These are phyloP conservation scores for western clawed frog (Xenopus tropicalis) DNA, from an alignment of 2,113 vertebrate species.

Conservation along the genomic window UCB_Xtro_10.0 CM004446.2:4106501-4107000, in stretches of 20 bases:
- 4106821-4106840: slow-evolving; percentile 54
- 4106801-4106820: slow-evolving; percentile 54
- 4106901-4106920: slow-evolving; percentile 83
- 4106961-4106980: slow-evolving; percentile 89
- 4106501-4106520: slow-evolving; percentile 87
- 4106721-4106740: too few species aligned
- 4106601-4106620: slow-evolving; percentile 69
- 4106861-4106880: slow-evolving; percentile 99
- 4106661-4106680: background rate
- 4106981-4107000: slow-evolving; percentile 85
- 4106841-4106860: background rate
- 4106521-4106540: slow-evolving; percentile 87
- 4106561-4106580: slow-evolving; percentile 84
- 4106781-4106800: slow-evolving; percentile 79
- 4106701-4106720: too few species aligned
- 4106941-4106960: slow-evolving; percentile 72
- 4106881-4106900: slow-evolving; percentile 88
- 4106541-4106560: slow-evolving; percentile 86
- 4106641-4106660: background rate
- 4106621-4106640: background rate
- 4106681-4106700: background rate
- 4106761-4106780: slow-evolving; percentile 67
- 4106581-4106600: slow-evolving; percentile 83
- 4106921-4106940: slow-evolving; percentile 73
- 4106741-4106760: background rate